Percentiles rank a stretch among this genome's conserved stretches.
Conservation (phyloP, 2,888 invertebrate species). For the Brachylomia viminalis region DNA sequence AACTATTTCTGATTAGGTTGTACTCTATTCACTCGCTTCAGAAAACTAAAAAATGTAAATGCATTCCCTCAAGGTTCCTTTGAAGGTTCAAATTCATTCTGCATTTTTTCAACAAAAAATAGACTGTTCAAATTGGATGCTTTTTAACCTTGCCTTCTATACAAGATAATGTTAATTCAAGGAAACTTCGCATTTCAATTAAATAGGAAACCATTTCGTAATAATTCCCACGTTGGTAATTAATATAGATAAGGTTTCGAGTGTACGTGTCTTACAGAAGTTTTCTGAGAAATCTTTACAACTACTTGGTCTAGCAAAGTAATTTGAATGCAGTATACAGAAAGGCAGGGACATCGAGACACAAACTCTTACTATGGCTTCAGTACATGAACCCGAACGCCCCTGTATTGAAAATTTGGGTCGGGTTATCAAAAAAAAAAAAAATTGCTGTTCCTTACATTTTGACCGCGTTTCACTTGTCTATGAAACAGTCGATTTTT, state of each 20-base stretch:
- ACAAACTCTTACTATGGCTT: no score
- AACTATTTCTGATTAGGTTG: slow-evolving; percentile 82
- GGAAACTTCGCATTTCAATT: slow-evolving; percentile 48
- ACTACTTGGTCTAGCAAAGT: background rate
- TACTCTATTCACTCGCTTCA: slow-evolving; percentile 69
- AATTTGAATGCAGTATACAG: background rate
- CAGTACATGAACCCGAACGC: no score
- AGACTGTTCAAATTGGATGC: slow-evolving; percentile 35
- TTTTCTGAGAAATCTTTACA: slow-evolving; percentile 12
- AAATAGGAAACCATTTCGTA: slow-evolving; percentile 47
- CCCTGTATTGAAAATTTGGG: no score
- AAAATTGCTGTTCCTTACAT: no score
- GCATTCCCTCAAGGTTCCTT: slow-evolving; percentile 58
- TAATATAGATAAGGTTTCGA: slow-evolving; percentile 22
- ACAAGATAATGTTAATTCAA: slow-evolving; percentile 58
- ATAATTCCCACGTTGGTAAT: slow-evolving; percentile 46
- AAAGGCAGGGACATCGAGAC: no score
- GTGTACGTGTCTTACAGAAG: background rate
- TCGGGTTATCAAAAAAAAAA: no score
- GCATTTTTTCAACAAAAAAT: slow-evolving; percentile 45
- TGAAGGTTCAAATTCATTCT: slow-evolving; percentile 59
- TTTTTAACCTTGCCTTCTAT: slow-evolving; percentile 52
- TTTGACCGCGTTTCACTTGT: no score
- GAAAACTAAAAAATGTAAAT: slow-evolving; percentile 65
- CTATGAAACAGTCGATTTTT: no score